phyloP scores from a whole-genome alignment of 92 coral and sea anemone genomes.

The Epizoanthus stellaris region DNA sequence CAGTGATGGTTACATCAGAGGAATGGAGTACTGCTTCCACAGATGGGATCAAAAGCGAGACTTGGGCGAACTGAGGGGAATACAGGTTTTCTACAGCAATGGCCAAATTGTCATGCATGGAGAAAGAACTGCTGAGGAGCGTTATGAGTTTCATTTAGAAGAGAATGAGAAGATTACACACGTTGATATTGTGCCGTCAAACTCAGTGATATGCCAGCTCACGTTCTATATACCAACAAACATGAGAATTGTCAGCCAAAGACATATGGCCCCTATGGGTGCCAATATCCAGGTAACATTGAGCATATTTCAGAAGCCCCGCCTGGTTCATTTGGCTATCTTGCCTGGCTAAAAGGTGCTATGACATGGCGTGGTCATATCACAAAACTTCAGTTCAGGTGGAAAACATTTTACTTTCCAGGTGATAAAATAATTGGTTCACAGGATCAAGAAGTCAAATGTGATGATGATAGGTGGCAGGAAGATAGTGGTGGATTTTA shows the following conservation, averaged over 20 bases:
- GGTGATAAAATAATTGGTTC: constrained; percentile 9
- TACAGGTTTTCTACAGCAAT: no score
- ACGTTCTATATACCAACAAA: constrained; percentile 73
- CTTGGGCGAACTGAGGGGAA: no score
- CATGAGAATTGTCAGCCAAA: constrained; percentile 49
- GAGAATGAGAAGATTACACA: constrained; percentile 74
- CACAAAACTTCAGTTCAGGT: constrained; percentile 73
- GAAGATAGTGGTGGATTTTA: no score
- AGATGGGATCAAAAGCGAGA: no score
- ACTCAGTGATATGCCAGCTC: constrained; percentile 78
- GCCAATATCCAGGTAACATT: no score
- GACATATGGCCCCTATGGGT: no score
- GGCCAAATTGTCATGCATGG: no score
- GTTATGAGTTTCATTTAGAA: constrained; percentile 34
- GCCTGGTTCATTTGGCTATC: no score
- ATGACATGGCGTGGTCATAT: constrained; percentile 69
- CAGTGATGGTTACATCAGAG: no score
- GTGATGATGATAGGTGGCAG: background rate
- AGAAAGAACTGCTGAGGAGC: no score
- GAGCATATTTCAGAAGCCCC: no score
- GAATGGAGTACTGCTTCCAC: no score
- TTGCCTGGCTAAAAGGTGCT: background rate
- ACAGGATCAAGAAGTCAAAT: background rate
- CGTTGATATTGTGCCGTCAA: constrained; percentile 64
- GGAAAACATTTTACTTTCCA: constrained; percentile 69